Percentiles rank a stretch among this genome's conserved stretches.
phyloP scores from a whole-genome alignment of 2,113 vertebrate genomes.

The Otolemur garnettii region DNA sequence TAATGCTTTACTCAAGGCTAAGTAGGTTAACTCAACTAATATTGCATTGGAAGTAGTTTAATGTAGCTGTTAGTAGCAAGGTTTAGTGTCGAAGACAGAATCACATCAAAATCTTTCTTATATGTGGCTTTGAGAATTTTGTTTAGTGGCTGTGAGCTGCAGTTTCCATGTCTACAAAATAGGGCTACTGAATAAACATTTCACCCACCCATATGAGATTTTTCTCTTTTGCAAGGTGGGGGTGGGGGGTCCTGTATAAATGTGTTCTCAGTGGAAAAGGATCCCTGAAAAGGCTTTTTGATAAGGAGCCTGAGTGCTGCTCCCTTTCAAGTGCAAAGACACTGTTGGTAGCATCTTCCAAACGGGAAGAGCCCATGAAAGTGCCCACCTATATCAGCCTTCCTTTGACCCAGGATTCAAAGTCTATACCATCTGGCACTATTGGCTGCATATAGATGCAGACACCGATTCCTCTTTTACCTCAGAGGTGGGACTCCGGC shows the following conservation, averaged over 20 bases:
- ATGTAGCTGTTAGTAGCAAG: conserved; percentile 12
- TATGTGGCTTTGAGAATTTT: background rate
- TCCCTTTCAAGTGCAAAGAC: conserved; percentile 61
- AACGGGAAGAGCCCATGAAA: background rate
- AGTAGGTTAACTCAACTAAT: conserved; percentile 46
- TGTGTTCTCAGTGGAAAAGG: background rate
- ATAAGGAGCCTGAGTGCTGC: background rate
- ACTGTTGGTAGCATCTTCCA: background rate
- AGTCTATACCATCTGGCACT: rapidly evolving
- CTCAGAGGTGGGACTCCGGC: too few relatives aligned
- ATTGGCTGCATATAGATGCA: background rate
- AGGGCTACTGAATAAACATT: background rate
- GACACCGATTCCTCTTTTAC: background rate
- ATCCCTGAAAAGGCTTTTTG: background rate
- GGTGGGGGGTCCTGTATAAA: rapidly evolving
- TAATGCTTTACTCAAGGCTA: conserved; percentile 58
- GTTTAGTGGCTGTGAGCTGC: background rate
- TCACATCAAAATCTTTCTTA: background rate
- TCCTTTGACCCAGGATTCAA: background rate
- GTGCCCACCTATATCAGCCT: background rate
- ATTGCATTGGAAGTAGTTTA: background rate
- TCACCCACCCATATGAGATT: background rate
- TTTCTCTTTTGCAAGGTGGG: too few relatives aligned
- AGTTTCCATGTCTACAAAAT: conserved; percentile 38
- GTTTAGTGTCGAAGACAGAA: conserved; percentile 24